Evolutionary conservation across 2,888 invertebrate species (phyloP).

Genomic region (Agonum fuliginosum): DNA sequence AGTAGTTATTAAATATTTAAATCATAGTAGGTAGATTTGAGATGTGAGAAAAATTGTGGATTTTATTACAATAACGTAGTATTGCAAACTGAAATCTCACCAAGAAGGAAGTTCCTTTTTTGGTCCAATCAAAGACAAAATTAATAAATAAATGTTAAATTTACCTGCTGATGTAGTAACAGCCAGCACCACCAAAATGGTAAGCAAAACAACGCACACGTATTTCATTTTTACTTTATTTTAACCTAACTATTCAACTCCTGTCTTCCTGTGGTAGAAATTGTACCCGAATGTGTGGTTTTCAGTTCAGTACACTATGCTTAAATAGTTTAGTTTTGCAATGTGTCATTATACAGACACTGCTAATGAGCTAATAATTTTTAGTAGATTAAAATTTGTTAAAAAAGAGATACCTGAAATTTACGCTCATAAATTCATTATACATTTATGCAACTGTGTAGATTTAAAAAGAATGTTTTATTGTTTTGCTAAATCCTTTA

Average conservation of each 20-base stretch:
- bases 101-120: too few relatives aligned
- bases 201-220: background rate
- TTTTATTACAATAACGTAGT: too few relatives aligned
- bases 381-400: slow-evolving; percentile 6
- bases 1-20: too few relatives aligned
- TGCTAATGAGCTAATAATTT: background rate
- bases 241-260: background rate
- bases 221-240: slow-evolving; percentile 13
- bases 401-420: too few relatives aligned
- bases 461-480: background rate
- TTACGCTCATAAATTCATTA: too few relatives aligned
- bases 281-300: background rate
- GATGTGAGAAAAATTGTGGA: too few relatives aligned
- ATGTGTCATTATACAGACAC: background rate
- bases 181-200: background rate
- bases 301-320: background rate
- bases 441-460: background rate
- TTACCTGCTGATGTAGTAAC: slow-evolving; percentile 9
- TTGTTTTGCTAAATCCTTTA: background rate
- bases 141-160: background rate
- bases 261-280: background rate
- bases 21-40: too few relatives aligned
- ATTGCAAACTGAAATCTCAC: too few relatives aligned
- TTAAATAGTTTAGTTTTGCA: background rate
- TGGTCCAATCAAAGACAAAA: too few relatives aligned